These are phyloP conservation scores for Diaprepes abbreviatus DNA, from an alignment of 2,888 invertebrate species.

Conservation along the genomic window DNA sequence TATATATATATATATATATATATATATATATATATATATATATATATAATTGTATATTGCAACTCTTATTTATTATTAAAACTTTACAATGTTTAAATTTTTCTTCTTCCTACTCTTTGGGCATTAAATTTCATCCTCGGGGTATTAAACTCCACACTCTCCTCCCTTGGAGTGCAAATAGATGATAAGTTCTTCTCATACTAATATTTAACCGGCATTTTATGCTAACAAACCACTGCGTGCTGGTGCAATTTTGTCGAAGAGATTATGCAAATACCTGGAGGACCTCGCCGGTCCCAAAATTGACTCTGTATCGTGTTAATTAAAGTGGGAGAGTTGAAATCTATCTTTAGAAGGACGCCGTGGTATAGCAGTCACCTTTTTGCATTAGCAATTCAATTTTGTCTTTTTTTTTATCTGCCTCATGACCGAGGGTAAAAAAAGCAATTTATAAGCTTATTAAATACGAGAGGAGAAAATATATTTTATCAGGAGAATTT, in stretches of 20 bases:
- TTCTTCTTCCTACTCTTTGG: no score
- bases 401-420: conserved; percentile 21
- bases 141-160: no score
- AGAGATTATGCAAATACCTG: conserved; percentile 29
- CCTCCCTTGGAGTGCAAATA: no score
- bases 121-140: no score
- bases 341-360: conserved; percentile 22
- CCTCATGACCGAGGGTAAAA: conserved; percentile 1
- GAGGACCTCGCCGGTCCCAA: conserved; percentile 21
- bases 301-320: conserved; percentile 37
- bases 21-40: no score
- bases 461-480: conserved; percentile 5
- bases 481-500: background rate
- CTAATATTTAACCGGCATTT: background rate
- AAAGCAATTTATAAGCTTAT: conserved; percentile 25
- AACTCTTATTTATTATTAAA: no score
- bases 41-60: no score
- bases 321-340: conserved; percentile 31
- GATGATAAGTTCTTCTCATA: background rate
- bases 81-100: no score
- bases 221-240: background rate
- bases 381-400: conserved; percentile 23
- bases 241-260: conserved; percentile 20
- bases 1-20: no score
- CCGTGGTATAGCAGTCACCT: background rate